phyloP scores from a whole-genome alignment of 2,113 vertebrate genomes.

The Phyllostomus discolor region DNA sequence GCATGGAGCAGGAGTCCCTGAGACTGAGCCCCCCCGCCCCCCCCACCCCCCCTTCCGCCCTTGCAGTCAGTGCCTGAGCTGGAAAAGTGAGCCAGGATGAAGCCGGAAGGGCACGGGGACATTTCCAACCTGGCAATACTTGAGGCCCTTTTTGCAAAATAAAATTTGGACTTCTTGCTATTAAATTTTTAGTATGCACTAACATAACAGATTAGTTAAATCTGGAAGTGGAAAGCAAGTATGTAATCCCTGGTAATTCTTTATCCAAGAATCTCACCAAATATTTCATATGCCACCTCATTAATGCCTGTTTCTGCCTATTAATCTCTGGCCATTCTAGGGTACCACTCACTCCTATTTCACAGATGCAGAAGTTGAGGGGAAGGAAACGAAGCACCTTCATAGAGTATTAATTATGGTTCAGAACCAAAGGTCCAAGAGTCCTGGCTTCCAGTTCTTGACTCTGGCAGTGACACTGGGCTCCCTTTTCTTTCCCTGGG shows the following conservation, averaged over 20 bases:
- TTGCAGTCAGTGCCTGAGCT: background rate
- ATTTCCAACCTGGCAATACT: background rate
- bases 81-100: background rate
- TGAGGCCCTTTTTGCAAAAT: background rate
- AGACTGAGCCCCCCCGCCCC: background rate
- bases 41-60: background rate
- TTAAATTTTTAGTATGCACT: background rate
- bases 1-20: accelerated
- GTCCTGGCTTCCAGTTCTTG: background rate
- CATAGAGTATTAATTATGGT: background rate
- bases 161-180: background rate
- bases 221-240: background rate
- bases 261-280: background rate
- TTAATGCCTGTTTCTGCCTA: background rate
- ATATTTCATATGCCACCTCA: background rate
- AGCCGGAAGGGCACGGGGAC: background rate
- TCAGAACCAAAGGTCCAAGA: background rate
- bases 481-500: background rate
- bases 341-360: background rate
- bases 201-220: background rate
- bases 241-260: background rate
- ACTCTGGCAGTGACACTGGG: background rate
- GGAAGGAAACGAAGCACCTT: background rate
- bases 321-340: background rate
- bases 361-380: background rate